Conservation (phyloP, 2,797 vertebrate species). For the Pitangus sulphuratus region DNA sequence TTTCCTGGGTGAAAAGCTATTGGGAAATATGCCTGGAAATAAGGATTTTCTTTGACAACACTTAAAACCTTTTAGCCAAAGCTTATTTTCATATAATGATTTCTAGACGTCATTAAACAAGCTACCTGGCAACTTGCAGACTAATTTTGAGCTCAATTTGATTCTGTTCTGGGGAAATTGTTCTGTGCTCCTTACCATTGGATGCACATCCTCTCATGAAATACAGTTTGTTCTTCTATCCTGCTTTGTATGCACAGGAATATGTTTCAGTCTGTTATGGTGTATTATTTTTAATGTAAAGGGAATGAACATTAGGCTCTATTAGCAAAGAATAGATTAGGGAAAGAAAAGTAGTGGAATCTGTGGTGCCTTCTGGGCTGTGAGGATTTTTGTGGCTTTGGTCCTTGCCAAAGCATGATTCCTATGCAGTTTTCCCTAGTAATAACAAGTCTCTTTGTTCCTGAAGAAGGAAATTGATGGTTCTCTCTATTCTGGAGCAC, state of each 20-base stretch:
- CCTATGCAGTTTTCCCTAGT: not conserved
- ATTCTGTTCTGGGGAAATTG: not conserved
- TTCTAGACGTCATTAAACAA: not conserved
- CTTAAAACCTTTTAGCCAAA: not conserved
- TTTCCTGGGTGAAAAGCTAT: not conserved
- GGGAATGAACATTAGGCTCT: not conserved
- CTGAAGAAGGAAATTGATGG: not conserved
- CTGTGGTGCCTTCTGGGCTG: not conserved
- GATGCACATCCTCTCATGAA: not conserved
- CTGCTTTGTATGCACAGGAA: not conserved
- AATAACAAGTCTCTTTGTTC: not conserved
- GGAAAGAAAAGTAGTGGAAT: not conserved
- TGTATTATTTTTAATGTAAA: not conserved
- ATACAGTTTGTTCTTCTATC: not conserved
- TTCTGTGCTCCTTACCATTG: not conserved
- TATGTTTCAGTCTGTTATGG: not conserved
- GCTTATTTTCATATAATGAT: not conserved
- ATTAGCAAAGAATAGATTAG: not conserved
- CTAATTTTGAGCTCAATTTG: not conserved
- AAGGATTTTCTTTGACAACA: not conserved
- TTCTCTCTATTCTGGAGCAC: not conserved
- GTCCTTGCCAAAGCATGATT: not conserved
- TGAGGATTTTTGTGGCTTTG: not conserved
- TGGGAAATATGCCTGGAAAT: not conserved
- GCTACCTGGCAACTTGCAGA: constrained; percentile 11